Evolutionary conservation across 2,888 invertebrate genomes (phyloP).

Genomic region (Anarsia innoxiella): DNA sequence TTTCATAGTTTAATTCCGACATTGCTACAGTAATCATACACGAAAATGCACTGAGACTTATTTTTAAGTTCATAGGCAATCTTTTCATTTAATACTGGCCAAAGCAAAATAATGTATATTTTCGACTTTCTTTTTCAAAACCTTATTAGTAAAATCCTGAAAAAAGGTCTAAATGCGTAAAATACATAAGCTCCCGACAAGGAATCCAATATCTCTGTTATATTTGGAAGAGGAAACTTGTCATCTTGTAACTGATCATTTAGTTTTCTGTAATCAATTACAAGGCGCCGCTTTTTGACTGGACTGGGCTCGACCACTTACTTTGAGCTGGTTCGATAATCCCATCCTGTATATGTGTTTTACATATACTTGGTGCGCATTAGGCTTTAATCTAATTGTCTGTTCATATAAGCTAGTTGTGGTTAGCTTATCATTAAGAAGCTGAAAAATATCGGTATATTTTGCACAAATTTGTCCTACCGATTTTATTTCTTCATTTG

Average conservation of each 20-base stretch:
- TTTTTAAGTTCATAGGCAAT: conserved; percentile 17
- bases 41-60: no score
- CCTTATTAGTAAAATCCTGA: conserved; percentile 5
- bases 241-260: conserved; percentile 8
- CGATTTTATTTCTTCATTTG: conserved; percentile 9
- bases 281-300: conserved; percentile 13
- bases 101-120: conserved; percentile 12
- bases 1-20: conserved; percentile 15
- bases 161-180: conserved; percentile 8
- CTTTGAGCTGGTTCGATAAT: conserved; percentile 10
- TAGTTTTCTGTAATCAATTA: no score
- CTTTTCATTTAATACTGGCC: conserved; percentile 17
- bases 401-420: conserved; percentile 11
- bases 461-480: conserved; percentile 11
- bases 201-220: conserved; percentile 10
- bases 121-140: conserved; percentile 6
- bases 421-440: conserved; percentile 10
- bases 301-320: conserved; percentile 11
- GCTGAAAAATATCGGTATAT: no score
- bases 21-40: conserved; percentile 19
- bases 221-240: conserved; percentile 11
- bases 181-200: conserved; percentile 8
- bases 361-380: conserved; percentile 9
- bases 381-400: conserved; percentile 11
- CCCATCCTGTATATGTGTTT: conserved; percentile 9